Percentiles rank a stretch among this genome's conserved stretches.
phyloP scores from a whole-genome alignment of 2,888 invertebrate species.

The Scaptodrosophila latifasciaeformis region DNA sequence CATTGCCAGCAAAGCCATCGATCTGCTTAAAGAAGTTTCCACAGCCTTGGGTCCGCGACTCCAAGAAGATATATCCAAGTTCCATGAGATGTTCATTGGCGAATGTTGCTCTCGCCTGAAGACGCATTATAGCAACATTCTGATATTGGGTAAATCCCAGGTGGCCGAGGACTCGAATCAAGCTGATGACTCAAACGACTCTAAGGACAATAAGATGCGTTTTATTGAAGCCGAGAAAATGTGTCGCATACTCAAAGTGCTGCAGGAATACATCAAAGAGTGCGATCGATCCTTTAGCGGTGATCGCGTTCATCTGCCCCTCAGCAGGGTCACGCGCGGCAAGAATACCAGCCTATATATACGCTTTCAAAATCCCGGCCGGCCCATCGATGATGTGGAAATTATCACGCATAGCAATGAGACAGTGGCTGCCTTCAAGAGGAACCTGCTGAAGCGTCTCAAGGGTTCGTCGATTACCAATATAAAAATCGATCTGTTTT shows the following conservation, averaged over 20 bases:
- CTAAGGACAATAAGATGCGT: slow-evolving; percentile 72
- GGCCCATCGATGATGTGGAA: slow-evolving; percentile 93
- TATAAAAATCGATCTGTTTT: slow-evolving; percentile 91
- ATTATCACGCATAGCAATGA: slow-evolving; percentile 95
- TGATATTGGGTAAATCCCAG: slow-evolving; percentile 73
- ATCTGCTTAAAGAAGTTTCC: slow-evolving; percentile 92
- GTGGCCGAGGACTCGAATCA: slow-evolving; percentile 42
- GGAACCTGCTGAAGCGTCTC: slow-evolving; percentile 80
- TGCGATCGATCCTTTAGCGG: slow-evolving; percentile 92
- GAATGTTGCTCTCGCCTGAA: slow-evolving; percentile 93
- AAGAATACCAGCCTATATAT: slow-evolving; percentile 91
- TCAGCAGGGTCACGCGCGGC: slow-evolving; percentile 90
- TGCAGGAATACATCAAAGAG: slow-evolving; percentile 96
- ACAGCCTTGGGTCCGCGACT: slow-evolving; percentile 93
- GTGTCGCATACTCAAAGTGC: slow-evolving; percentile 94
- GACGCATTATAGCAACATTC: slow-evolving; percentile 89
- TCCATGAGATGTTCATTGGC: slow-evolving; percentile 93
- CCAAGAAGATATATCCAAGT: slow-evolving; percentile 84
- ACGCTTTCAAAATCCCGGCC: slow-evolving; percentile 90
- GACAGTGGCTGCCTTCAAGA: slow-evolving; percentile 89
- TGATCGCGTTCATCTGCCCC: slow-evolving; percentile 91
- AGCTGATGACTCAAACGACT: slow-evolving; percentile 53
- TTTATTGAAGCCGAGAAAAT: slow-evolving; percentile 85
- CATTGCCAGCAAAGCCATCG: slow-evolving; percentile 93
- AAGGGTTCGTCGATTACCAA: slow-evolving; percentile 79